Base-by-base conservation (phyloP, 2,797 vertebrate genomes). In the Siniperca obscura region DNA sequence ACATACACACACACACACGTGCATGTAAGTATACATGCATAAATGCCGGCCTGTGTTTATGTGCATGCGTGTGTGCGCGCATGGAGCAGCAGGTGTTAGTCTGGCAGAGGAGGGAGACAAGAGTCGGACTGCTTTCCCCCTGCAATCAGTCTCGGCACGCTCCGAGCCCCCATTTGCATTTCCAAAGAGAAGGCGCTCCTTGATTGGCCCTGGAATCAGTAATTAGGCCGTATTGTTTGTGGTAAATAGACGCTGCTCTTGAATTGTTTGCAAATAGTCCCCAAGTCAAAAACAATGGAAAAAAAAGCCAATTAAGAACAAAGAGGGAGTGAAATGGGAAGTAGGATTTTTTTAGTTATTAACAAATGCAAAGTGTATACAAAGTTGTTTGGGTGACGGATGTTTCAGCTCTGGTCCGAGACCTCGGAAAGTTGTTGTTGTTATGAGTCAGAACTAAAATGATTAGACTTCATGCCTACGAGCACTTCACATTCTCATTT, bases 221-320 rank as follows among this genome's bases (percentile, higher is more conserved):
- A 96, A 96, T 96, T 96, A 96, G 89, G 88, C 92, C 85, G 90
- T 89, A 96, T 96, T 96, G 96, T 96, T 96, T 95, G 95, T 82
- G 84, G 92, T 95, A 96, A 96, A 96, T 95, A 96, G 89, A 93
- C 85, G 84, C 85, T 81, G 88, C 92, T 91, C 92, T 92, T 83
- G 93, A 94, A 95, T 95, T 95, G 95, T 96, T 95, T 95, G 94
- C 95, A 95, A 96, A 95, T 95, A 94, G 88, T 93, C 88, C 67
- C 71, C 12, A 22, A 83, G 85, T 92, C 87, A 87, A 85, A 92
- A 93, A 92, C 81, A 88, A 87, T 68, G 74, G 76, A 76, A 62
- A 44, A 91, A 91, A 92, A 91, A 85, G 86, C 78, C 92, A 96
- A 96, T 96, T 95, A 95, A 83, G 82, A 87, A 91, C 87, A 91